Evolutionary conservation across 2,888 invertebrate species (phyloP).

Genomic region (Drosophila mercatorum): DNA sequence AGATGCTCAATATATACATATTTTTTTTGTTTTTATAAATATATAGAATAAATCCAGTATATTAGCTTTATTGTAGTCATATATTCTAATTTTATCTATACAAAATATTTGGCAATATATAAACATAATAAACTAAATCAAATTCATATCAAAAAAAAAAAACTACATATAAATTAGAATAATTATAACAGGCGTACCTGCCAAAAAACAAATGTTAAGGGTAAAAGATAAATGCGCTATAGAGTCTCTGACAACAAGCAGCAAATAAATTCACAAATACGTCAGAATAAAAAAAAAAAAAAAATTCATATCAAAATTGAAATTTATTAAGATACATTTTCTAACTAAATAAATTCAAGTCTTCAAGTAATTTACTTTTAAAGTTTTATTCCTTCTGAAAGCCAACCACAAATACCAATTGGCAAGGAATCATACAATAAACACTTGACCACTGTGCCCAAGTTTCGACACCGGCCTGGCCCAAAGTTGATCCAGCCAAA

Average conservation of each 20-base stretch:
- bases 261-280: too few relatives aligned
- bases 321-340: background rate
- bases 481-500: constrained; percentile 69
- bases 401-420: background rate
- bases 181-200: too few relatives aligned
- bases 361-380: background rate
- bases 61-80: too few relatives aligned
- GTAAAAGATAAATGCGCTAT: too few relatives aligned
- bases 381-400: background rate
- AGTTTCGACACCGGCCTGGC: constrained; percentile 24
- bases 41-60: too few relatives aligned
- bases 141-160: background rate
- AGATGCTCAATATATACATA: too few relatives aligned
- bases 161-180: too few relatives aligned
- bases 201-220: too few relatives aligned
- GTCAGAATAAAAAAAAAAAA: too few relatives aligned
- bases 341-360: background rate
- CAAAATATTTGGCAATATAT: background rate
- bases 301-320: background rate
- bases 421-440: background rate
- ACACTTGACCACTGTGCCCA: constrained; percentile 47
- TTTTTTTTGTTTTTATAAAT: too few relatives aligned
- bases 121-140: background rate
- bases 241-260: too few relatives aligned
- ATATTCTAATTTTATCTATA: background rate